A percentile compares a stretch with the other conserved stretches of the same genome.
Conservation (phyloP, 1,140 invertebrate species). For the Psix sp. region DNA sequence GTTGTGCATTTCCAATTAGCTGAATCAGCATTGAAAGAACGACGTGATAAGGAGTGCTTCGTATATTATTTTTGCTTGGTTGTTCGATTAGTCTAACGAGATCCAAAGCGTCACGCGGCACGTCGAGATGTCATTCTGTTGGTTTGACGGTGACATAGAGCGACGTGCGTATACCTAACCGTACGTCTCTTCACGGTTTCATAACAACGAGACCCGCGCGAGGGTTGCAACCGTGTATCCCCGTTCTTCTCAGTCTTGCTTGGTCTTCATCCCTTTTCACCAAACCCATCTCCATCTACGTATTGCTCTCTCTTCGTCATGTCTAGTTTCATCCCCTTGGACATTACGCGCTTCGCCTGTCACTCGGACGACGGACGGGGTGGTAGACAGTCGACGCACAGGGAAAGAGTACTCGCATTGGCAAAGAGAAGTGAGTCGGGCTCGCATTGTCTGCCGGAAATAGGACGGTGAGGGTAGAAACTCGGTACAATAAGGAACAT, state of each 20-base stretch:
- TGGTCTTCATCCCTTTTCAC: constrained; percentile 39
- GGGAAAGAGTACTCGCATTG: constrained; percentile 40
- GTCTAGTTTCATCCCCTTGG: constrained; percentile 67
- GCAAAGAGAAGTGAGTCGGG: constrained; percentile 33
- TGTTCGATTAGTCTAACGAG: constrained; percentile 54
- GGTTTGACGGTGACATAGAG: constrained; percentile 53
- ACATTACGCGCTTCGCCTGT: constrained; percentile 65
- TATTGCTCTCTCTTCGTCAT: constrained; percentile 60
- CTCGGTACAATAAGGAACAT: constrained; percentile 60
- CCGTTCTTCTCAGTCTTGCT: constrained; percentile 48
- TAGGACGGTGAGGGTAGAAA: constrained; percentile 65
- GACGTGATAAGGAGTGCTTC: constrained; percentile 18
- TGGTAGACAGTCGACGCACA: constrained; percentile 61
- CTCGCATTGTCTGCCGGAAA: constrained; percentile 69
- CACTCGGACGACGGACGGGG: constrained; percentile 66
- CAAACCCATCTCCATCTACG: constrained; percentile 18
- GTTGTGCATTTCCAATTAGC: constrained; percentile 32
- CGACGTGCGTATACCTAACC: constrained; percentile 50
- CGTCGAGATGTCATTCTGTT: constrained; percentile 53
- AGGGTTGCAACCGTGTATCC: constrained; percentile 49
- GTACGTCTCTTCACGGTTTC: constrained; percentile 64
- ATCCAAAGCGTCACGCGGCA: constrained; percentile 41
- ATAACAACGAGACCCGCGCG: constrained; percentile 50
- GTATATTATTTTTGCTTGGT: constrained; percentile 23
- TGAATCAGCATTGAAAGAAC: constrained; percentile 21